Evolutionary conservation across 2,888 invertebrate genomes (phyloP).

Genomic region (Peribatodes rhomboidaria): DNA sequence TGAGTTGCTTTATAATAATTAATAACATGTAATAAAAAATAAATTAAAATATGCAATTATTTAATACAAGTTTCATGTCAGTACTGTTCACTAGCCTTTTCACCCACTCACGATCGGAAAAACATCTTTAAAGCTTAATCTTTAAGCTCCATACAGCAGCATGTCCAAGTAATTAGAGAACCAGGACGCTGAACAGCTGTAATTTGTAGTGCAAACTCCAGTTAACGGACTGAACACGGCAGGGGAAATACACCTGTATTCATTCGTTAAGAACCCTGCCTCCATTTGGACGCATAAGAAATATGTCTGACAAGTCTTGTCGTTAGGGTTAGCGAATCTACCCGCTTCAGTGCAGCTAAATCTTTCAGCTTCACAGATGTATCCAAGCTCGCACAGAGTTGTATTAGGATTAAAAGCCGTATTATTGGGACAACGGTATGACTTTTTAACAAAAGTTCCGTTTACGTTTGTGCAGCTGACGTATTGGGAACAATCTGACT

Average conservation of each 20-base stretch:
- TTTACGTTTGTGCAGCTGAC: slow-evolving; percentile 19
- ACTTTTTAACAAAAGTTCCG: slow-evolving; percentile 12
- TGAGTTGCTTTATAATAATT: neutral
- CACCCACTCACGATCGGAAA: neutral
- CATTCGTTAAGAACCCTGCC: slow-evolving; percentile 6
- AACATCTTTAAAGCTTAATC: neutral
- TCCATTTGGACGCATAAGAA: slow-evolving; percentile 20
- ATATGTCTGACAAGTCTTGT: slow-evolving; percentile 10
- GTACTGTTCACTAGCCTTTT: slow-evolving; percentile 2
- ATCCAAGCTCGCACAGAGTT: slow-evolving; percentile 13
- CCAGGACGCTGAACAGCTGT: slow-evolving; percentile 21
- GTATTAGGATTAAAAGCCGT: slow-evolving; percentile 12
- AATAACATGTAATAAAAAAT: neutral
- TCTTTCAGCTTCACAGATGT: slow-evolving; percentile 12
- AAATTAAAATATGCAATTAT: neutral
- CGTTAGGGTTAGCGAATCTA: slow-evolving; percentile 10
- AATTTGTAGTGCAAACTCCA: slow-evolving; percentile 16
- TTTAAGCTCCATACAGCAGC: slow-evolving; percentile 9
- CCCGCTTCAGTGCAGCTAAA: slow-evolving; percentile 19
- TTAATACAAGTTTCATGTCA: neutral
- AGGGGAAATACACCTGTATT: slow-evolving; percentile 17
- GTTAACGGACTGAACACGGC: slow-evolving; percentile 8
- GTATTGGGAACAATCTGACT: slow-evolving; percentile 8
- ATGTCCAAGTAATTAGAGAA: slow-evolving; percentile 12
- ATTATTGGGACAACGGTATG: slow-evolving; percentile 11